Evolutionary conservation across 2,888 invertebrate genomes (phyloP).

Genomic region (Eulithis prunata): DNA sequence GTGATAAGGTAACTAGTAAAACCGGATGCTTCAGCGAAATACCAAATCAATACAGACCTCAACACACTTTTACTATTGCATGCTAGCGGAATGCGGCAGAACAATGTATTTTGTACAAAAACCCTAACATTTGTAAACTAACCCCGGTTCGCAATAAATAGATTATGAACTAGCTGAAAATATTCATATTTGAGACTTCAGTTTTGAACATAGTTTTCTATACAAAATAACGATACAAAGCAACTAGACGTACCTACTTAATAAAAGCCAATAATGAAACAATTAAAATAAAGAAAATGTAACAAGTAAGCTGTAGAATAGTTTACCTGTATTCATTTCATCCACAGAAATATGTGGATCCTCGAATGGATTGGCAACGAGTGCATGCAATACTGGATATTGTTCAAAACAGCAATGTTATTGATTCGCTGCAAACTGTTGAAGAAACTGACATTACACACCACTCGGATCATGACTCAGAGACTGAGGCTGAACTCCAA

Average conservation of each 20-base stretch:
- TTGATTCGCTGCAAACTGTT: constrained; percentile 71
- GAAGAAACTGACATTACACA: constrained; percentile 73
- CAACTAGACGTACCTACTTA: too few species aligned
- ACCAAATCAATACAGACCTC: too few species aligned
- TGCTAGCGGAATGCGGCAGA: too few species aligned
- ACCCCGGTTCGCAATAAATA: too few species aligned
- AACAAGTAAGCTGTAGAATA: constrained; percentile 55
- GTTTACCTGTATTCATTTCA: constrained; percentile 78
- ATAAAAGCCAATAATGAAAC: too few species aligned
- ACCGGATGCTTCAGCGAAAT: too few species aligned
- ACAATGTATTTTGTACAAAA: too few species aligned
- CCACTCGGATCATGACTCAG: constrained; percentile 74
- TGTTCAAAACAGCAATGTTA: constrained; percentile 75
- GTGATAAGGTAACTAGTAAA: constrained; percentile 75
- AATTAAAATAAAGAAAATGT: constrained; percentile 7
- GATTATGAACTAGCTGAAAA: neutral
- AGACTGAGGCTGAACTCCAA: constrained; percentile 69
- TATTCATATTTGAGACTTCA: constrained; percentile 9
- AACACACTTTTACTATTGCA: too few species aligned
- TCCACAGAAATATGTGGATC: constrained; percentile 81
- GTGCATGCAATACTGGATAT: constrained; percentile 79
- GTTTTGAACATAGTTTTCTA: constrained; percentile 10
- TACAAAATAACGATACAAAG: neutral
- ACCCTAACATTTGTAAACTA: too few species aligned
- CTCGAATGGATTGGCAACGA: constrained; percentile 80